Percentiles rank a stretch among this genome's conserved stretches.
Evolutionary conservation across 2,888 invertebrate species (phyloP).

Genomic region (Spialia ferax): DNA sequence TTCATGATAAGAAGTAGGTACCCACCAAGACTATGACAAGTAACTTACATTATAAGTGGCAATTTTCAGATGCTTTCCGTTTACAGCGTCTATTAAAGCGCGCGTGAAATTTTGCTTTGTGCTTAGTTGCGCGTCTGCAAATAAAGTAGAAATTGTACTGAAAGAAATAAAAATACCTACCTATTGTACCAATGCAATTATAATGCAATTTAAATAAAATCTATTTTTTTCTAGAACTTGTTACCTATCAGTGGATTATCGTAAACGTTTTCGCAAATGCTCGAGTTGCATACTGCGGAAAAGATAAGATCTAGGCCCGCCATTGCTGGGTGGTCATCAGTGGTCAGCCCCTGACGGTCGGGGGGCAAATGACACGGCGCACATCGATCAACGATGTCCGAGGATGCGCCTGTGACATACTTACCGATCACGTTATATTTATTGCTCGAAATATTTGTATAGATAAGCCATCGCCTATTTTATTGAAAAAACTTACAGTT

Average conservation of each 20-base stretch:
- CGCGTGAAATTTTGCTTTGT: conserved; percentile 50
- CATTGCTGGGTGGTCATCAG: conserved; percentile 56
- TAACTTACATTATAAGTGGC: conserved; percentile 68
- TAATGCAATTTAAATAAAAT: too few relatives aligned
- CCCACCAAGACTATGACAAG: neutral
- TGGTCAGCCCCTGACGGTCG: conserved; percentile 43
- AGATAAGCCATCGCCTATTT: too few relatives aligned
- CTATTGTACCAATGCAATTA: too few relatives aligned
- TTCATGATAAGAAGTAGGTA: neutral
- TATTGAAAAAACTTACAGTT: too few relatives aligned
- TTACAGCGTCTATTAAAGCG: conserved; percentile 59
- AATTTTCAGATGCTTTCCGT: conserved; percentile 75
- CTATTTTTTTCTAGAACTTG: neutral
- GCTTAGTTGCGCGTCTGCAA: conserved; percentile 55
- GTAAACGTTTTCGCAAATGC: conserved; percentile 67
- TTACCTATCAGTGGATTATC: conserved; percentile 63
- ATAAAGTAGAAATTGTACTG: neutral
- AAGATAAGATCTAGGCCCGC: conserved; percentile 74
- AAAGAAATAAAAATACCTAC: neutral
- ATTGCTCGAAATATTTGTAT: conserved; percentile 55
- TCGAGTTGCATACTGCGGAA: conserved; percentile 76
- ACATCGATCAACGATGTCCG: conserved; percentile 31
- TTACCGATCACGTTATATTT: conserved; percentile 47
- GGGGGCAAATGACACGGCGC: conserved; percentile 29
- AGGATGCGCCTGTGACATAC: conserved; percentile 49